Evolutionary conservation across 2,888 invertebrate species (phyloP), one percentile per base, ranked within the genome.

Genomic region (Orchesellides sinensis): DNA sequence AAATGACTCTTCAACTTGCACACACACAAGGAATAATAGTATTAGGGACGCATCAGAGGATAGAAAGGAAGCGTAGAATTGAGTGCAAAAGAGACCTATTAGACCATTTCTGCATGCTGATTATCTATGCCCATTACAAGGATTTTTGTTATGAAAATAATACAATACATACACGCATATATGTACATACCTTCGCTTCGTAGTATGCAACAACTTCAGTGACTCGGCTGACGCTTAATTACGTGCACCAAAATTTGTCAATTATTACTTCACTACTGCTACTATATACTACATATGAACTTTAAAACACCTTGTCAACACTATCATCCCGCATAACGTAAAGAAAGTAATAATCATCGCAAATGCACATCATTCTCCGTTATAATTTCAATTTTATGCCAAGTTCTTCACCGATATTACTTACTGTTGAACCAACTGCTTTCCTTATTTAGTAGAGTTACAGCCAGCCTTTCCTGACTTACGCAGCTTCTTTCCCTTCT

Each of bases 321-420:
- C 61, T 69, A 8, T 52, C n/a, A 23, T 35, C 29, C 49, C 10
- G 14, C 25, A 59, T n/a, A 52, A 27, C 29, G 27, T 72, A 66
- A 59, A 47, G 40, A 59, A 72, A 47, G 49, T 70, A 70, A 65
- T 70, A 49, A 63, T 70, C 54, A 54, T 45, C 27, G 29, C 45
- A 32, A 72, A 65, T 65, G 45, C 77, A 69, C 73, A 79, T 81
- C 81, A 83, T 83, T 87, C 86, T 79, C 86, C 86, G 83, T 86
- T 83, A 85, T 81, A 87, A 87, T 87, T 82, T 56, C 83, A 80
- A 87, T 87, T 87, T 87, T 87, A 83, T 87, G 87, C 86, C 84
- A 85, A 68, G 80, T 84, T 77, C 56, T 52, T 68, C 40, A 61
- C 59, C n/a, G 27, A 25, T 59, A 5, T 59, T 29, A 27, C 2